Base-by-base conservation (phyloP, 2,113 vertebrate species). In the Heloderma charlesbogerti region DNA sequence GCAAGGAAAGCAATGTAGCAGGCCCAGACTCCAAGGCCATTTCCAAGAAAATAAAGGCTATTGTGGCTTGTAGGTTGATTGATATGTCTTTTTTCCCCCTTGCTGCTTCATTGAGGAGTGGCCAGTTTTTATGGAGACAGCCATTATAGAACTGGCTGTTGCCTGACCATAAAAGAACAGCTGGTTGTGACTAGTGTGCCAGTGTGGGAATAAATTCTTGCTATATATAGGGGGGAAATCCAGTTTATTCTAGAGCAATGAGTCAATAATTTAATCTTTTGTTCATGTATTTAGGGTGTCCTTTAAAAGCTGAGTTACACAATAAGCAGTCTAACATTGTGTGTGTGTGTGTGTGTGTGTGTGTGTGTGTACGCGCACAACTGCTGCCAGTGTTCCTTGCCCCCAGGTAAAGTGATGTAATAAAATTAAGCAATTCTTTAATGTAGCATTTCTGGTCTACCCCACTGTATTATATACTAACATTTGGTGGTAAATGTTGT, bases 11-110 rank as follows among this genome's bases (percentile, higher is more conserved):
- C 43, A 84, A 25, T 0, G 4, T 69, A 57, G 69, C 27, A 13
- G 12, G 25, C 78, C 69, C 67, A 72, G 0, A 0, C n/a, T 31
- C 1, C 0, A 5, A 80, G 40, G n/a, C 48, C 0, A 0, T 57
- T 78, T 74, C 81, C 31, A 29, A 71, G 63, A 57, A 4, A 88
- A 54, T 69, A 81, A 85, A 60, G 0, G 0, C 72, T 69, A 0
- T 69, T 80, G 7, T 48, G 20, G 1, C 67, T 84, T 63, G 16
- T 45, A 37, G 10, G 29, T 54, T 79, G 80, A 31, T 10, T 48
- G 82, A 0, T 0, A 15, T 16, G 3, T 0, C 72, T 84, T 79
- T 81, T 31, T 7, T 0, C 54, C 4, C 31, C 22, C 78, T 37
- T 86, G 78, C 0, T 66, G 12, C 45, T 51, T 90, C 45, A 18